phyloP scores from a whole-genome alignment of 2,113 vertebrate genomes.

The Scatophagus argus region DNA sequence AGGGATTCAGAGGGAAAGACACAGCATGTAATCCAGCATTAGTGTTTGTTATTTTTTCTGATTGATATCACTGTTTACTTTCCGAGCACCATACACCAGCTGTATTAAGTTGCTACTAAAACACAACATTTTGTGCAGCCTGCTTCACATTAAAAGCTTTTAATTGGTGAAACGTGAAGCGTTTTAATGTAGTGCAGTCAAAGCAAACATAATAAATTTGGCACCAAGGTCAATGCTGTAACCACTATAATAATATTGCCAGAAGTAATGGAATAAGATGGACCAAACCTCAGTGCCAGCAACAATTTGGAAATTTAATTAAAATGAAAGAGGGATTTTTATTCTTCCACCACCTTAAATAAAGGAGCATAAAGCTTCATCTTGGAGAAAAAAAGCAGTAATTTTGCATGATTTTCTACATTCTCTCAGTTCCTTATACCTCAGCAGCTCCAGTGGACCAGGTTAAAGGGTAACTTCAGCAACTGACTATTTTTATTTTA shows the following conservation, averaged over 20 bases:
- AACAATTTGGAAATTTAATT: background rate
- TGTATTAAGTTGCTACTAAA: background rate
- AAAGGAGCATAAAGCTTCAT: background rate
- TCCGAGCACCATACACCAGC: background rate
- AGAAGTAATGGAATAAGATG: background rate
- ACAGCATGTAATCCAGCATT: background rate
- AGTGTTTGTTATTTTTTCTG: background rate
- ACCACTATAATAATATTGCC: slow-evolving; percentile 4
- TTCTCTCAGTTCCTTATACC: no score
- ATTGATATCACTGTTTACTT: background rate
- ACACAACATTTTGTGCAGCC: background rate
- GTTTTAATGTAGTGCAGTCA: background rate
- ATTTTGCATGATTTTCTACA: no score
- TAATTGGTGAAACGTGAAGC: background rate
- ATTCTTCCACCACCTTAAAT: background rate
- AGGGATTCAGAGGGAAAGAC: background rate
- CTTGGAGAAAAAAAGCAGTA: background rate
- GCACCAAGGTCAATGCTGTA: background rate
- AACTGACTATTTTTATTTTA: no score
- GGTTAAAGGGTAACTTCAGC: background rate
- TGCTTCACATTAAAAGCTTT: background rate
- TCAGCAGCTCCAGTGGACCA: background rate
- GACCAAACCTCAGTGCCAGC: background rate
- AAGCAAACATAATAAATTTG: background rate
- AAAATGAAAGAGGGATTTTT: background rate